Conservation (phyloP, 2,113 vertebrate genomes). For the Alectura lathami region DNA sequence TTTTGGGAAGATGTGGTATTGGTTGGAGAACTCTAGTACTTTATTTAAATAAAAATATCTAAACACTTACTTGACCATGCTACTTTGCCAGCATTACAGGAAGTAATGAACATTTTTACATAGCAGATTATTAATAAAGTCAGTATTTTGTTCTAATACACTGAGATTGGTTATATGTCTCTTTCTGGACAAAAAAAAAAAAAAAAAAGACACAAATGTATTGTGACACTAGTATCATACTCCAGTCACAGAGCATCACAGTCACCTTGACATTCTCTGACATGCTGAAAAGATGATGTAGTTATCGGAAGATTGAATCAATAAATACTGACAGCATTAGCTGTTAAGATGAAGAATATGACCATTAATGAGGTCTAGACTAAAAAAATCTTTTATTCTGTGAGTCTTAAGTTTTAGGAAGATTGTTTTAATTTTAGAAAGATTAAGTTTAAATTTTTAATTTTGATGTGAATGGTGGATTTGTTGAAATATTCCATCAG, state of each 20-base stretch:
- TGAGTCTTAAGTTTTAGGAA: neutral
- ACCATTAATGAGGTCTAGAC: conserved; percentile 1
- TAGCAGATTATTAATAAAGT: conserved; percentile 20
- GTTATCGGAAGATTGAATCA: conserved; percentile 51
- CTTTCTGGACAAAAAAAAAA: neutral
- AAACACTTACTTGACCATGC: neutral
- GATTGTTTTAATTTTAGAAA: neutral
- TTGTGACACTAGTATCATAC: conserved; percentile 35
- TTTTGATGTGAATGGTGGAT: neutral
- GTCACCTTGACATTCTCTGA: conserved; percentile 30
- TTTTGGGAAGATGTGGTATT: neutral
- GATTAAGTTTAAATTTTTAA: neutral
- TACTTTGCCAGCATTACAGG: neutral
- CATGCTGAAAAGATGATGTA: conserved; percentile 27
- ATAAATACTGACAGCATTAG: conserved; percentile 52
- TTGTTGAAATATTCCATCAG: neutral
- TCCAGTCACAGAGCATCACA: conserved; percentile 27
- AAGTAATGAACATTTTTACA: neutral
- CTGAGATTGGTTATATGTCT: neutral
- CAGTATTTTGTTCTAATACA: neutral
- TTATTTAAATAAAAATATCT: conserved; percentile 1
- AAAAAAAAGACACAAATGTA: conserved; percentile 1
- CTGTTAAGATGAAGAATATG: conserved; percentile 29
- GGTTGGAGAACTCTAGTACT: neutral
- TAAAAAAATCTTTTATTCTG: neutral